Percentiles rank a stretch among this genome's conserved stretches.
Conservation (phyloP, 2,797 vertebrate species). For the Adrianichthys oophorus region DNA sequence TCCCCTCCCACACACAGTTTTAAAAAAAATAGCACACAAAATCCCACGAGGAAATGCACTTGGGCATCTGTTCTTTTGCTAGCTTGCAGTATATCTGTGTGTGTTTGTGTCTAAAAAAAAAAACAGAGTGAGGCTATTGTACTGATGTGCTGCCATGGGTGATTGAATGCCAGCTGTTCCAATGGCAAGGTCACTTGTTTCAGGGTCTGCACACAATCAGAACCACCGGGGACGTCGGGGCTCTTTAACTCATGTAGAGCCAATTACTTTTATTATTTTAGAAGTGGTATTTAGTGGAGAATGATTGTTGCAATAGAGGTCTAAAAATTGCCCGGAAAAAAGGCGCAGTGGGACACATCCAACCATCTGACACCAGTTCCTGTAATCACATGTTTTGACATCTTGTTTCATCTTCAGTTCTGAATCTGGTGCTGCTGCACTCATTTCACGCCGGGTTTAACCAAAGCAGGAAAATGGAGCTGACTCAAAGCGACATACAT, state of each 20-base stretch:
- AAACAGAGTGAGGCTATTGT: slow-evolving; percentile 13
- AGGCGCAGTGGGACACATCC: slow-evolving; percentile 15
- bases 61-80: slow-evolving; percentile 47
- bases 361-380: slow-evolving; percentile 15
- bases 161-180: slow-evolving; percentile 23
- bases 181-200: slow-evolving; percentile 20
- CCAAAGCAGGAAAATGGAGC: slow-evolving; percentile 22
- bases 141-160: slow-evolving; percentile 7
- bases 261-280: slow-evolving; percentile 15
- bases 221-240: slow-evolving; percentile 11
- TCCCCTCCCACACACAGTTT: slow-evolving; percentile 5
- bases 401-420: slow-evolving; percentile 30
- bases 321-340: slow-evolving; percentile 13
- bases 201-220: slow-evolving; percentile 8
- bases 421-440: background rate
- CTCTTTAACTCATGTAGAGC: slow-evolving; percentile 17
- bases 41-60: slow-evolving; percentile 41
- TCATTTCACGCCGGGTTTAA: slow-evolving; percentile 28
- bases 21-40: slow-evolving; percentile 50
- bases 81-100: slow-evolving; percentile 21
- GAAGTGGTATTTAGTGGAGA: slow-evolving; percentile 8
- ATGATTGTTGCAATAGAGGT: background rate
- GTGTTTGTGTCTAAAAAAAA: slow-evolving; percentile 11
- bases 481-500: slow-evolving; percentile 36
- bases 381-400: slow-evolving; percentile 18